Base-by-base conservation (phyloP, 2,113 vertebrate species). In the Eulemur rufifrons region DNA sequence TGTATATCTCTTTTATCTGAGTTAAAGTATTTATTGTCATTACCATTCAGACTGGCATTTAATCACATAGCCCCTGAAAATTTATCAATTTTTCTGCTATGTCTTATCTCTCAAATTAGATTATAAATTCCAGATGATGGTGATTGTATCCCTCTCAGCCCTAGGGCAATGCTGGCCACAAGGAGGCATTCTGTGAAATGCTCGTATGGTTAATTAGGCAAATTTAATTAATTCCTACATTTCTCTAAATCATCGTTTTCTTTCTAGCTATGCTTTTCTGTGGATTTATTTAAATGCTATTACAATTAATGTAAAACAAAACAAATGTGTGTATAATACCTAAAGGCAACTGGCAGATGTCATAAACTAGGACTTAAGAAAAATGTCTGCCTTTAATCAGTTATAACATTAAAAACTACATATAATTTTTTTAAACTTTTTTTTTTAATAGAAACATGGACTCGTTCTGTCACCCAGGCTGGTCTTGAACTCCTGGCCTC, bases 271-370 rank as follows among this genome's bases (percentile, higher is more conserved):
- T 68, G 68, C 66, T 76, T 92, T 85, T 83, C 37, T 93, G 7
- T 76, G 52, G 23, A 32, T 80, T 83, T 94, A 82, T 87, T 88
- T 95, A 91, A 82, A 90, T 73, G 2, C 21, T 73, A 47, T 64
- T 94, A 77, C 13, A 95, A 66, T 86, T 89, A 86, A 89, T 73
- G 27, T 76, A 63, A 95, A 92, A 63, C 14, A 89, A 95, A 92
- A 59, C 39, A 97, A 85, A 68, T n/a, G 20, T 64, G 32, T 86
- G 10, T 64, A 34, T 77, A 83, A 86, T n/a, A 77, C 23, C 45
- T 50, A 66, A 86, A 94, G 37, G 42, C 52, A 86, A 86, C 10
- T n/a, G 25, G 39, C 0, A 13, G 61, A 32, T 81, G 11, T 92
- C 50, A 87, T 61, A 94, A 96, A 93, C 11, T 73, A 2, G 14